Percentiles rank a stretch among this genome's conserved stretches.
Conservation (phyloP, 2,797 vertebrate species). For the Peromyscus melanophrys region DNA sequence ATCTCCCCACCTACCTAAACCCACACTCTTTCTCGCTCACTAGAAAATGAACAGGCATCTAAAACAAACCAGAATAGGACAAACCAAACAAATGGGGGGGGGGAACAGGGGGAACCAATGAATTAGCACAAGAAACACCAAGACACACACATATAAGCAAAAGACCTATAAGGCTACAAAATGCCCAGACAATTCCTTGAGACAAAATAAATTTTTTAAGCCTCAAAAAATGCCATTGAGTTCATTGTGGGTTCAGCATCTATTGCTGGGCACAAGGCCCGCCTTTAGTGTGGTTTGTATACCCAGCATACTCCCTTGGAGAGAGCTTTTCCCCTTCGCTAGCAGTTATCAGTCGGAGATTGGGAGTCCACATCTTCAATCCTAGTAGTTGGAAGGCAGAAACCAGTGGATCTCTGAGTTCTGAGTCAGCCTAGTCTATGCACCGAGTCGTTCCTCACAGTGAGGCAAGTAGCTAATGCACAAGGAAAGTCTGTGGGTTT, state of each 20-base stretch:
- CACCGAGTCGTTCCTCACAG: neutral
- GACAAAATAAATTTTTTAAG: neutral
- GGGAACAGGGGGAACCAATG: too few species aligned
- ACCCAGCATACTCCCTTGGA: neutral
- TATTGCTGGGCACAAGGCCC: neutral
- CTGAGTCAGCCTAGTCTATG: neutral
- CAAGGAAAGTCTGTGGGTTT: neutral
- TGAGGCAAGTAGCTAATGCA: rapidly evolving
- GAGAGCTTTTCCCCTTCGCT: neutral
- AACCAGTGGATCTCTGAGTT: neutral
- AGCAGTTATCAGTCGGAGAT: neutral
- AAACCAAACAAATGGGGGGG: neutral
- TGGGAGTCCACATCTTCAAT: neutral
- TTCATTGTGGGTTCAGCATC: neutral
- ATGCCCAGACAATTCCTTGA: neutral
- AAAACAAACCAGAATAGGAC: neutral
- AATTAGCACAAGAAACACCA: neutral
- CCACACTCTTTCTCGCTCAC: neutral
- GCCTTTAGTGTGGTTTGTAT: neutral
- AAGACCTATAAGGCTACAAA: neutral
- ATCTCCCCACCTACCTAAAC: too few species aligned
- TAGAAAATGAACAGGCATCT: neutral
- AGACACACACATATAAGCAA: neutral
- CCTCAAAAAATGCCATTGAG: neutral
- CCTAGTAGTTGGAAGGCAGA: neutral